Evolutionary conservation across 1,140 invertebrate species (phyloP).

Genomic region (Augochlora pura): DNA sequence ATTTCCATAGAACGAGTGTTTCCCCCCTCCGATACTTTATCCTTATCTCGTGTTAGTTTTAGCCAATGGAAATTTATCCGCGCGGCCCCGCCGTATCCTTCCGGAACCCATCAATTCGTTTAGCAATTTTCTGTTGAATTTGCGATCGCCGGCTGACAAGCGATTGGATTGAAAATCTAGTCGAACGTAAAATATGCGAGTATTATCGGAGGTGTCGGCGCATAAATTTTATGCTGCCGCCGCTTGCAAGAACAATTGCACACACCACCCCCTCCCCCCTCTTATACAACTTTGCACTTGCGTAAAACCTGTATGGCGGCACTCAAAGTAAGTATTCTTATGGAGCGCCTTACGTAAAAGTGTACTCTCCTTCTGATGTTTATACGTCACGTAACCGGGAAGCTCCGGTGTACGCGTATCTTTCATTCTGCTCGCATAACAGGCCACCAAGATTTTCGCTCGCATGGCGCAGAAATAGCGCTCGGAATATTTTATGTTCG

Average conservation of each 20-base stretch:
- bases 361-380: slow-evolving; percentile 6
- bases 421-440: neutral
- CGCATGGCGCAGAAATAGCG: neutral
- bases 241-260: slow-evolving; percentile 38
- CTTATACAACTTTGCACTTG: slow-evolving; percentile 48
- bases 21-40: neutral
- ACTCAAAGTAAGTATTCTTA: slow-evolving; percentile 35
- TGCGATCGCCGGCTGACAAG: slow-evolving; percentile 41
- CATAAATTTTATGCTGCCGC: slow-evolving; percentile 61
- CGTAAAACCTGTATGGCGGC: slow-evolving; percentile 25
- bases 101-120: slow-evolving; percentile 27
- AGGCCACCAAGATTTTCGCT: neutral
- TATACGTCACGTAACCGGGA: slow-evolving; percentile 41
- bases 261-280: no score
- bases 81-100: neutral
- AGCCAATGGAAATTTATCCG: neutral
- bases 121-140: slow-evolving; percentile 49
- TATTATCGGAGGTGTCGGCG: slow-evolving; percentile 44
- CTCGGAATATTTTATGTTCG: no score
- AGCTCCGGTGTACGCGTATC: neutral
- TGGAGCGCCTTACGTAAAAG: slow-evolving; percentile 12
- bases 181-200: slow-evolving; percentile 53
- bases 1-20: neutral
- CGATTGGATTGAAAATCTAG: slow-evolving; percentile 30
- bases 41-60: neutral